A percentile compares a stretch with the other conserved stretches of the same genome.
Evolutionary conservation across 1,140 invertebrate species (phyloP).

Genomic region (Pentalonia nigronervosa): DNA sequence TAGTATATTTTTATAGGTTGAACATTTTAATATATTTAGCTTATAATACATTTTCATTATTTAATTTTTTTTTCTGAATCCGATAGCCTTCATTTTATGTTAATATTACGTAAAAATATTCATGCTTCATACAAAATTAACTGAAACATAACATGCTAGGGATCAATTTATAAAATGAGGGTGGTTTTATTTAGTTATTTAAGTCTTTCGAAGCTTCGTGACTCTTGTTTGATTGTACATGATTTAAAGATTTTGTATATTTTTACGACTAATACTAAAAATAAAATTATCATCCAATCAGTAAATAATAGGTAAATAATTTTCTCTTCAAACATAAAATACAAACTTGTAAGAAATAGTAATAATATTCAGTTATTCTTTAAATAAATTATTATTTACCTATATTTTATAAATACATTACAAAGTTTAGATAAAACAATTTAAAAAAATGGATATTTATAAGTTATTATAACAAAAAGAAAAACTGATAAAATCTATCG

Average conservation of each 20-base stretch:
- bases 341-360: too few relatives aligned
- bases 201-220: not conserved
- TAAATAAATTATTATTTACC: too few relatives aligned
- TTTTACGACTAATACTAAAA: not conserved
- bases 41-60: not conserved
- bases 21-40: not conserved
- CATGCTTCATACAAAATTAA: conserved; percentile 17
- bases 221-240: not conserved
- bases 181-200: not conserved
- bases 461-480: too few relatives aligned
- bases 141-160: conserved; percentile 17
- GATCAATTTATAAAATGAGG: conserved; percentile 24
- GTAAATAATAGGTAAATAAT: not conserved
- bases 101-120: conserved; percentile 21
- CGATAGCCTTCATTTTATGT: not conserved
- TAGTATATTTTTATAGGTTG: too few relatives aligned
- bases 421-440: too few relatives aligned
- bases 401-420: not conserved
- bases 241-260: not conserved
- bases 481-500: not conserved
- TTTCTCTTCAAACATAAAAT: not conserved
- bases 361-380: too few relatives aligned
- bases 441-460: not conserved
- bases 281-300: not conserved
- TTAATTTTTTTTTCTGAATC: not conserved